Percentiles rank a stretch among this genome's conserved stretches.
Conservation (phyloP, 1,140 invertebrate genomes). For the Drosophila triauraria region DNA sequence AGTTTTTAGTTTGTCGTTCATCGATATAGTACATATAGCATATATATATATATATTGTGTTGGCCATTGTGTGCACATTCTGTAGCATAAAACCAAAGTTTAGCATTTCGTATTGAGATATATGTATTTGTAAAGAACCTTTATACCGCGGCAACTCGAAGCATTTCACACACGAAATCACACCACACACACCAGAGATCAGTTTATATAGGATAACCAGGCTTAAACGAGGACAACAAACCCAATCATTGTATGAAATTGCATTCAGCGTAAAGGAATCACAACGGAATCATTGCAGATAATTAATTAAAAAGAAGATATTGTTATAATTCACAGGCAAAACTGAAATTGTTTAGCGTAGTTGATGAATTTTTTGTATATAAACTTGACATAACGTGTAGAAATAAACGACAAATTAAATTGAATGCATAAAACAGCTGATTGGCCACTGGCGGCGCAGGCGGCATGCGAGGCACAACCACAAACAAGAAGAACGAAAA, state of each 20-base stretch:
- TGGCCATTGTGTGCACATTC: conserved; percentile 80
- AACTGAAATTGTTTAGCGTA: conserved; percentile 82
- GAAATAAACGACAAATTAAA: conserved; percentile 70
- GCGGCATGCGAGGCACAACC: conserved; percentile 49
- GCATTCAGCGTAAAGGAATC: conserved; percentile 73
- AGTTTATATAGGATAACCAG: conserved; percentile 47
- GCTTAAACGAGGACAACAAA: conserved; percentile 24
- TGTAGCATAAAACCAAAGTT: conserved; percentile 83
- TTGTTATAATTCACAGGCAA: conserved; percentile 74
- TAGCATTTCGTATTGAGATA: conserved; percentile 78
- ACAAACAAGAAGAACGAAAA: conserved; percentile 32
- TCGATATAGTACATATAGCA: conserved; percentile 51
- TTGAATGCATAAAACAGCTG: conserved; percentile 51
- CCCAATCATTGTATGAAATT: conserved; percentile 79
- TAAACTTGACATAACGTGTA: conserved; percentile 80
- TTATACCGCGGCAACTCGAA: conserved; percentile 57
- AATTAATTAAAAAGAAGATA: conserved; percentile 64
- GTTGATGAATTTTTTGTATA: conserved; percentile 80
- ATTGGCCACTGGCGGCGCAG: conserved; percentile 25
- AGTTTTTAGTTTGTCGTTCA: conserved; percentile 62
- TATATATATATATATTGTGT: conserved; percentile 55
- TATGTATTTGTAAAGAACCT: conserved; percentile 73
- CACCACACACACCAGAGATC: conserved; percentile 27
- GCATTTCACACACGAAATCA: conserved; percentile 43
- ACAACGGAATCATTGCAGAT: conserved; percentile 66